These are phyloP conservation scores for Odontomyia ornata DNA, from an alignment of 2,888 invertebrate genomes.

Conservation along the genomic window DNA sequence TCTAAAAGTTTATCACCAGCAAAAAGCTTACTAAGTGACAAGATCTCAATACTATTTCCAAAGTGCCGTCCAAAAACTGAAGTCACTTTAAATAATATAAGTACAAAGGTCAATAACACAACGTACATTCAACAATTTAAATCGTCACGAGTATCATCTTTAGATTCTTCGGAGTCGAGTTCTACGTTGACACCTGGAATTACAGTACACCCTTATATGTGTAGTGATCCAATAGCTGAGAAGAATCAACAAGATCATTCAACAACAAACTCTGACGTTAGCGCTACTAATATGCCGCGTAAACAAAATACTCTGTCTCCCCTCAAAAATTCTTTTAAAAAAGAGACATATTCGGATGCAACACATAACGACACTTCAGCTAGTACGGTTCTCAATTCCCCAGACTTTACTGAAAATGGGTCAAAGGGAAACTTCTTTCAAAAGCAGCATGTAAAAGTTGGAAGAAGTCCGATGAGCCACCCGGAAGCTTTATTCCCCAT, in stretches of 20 bases:
- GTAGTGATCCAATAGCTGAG: conserved; percentile 49
- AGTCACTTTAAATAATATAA: conserved; percentile 65
- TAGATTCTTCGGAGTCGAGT: conserved; percentile 62
- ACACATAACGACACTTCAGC: conserved; percentile 57
- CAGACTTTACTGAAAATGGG: conserved; percentile 56
- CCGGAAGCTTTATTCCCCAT: conserved; percentile 46
- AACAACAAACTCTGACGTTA: conserved; percentile 37
- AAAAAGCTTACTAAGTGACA: conserved; percentile 71
- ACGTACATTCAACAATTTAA: conserved; percentile 54
- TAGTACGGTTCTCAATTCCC: conserved; percentile 59
- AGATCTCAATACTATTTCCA: conserved; percentile 85
- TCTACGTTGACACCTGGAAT: conserved; percentile 63
- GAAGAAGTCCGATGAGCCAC: conserved; percentile 59
- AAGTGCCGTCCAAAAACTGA: conserved; percentile 82
- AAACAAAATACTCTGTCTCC: conserved; percentile 48
- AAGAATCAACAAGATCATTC: conserved; percentile 42
- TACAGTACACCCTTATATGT: conserved; percentile 63
- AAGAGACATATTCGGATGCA: conserved; percentile 59
- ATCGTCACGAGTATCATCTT: conserved; percentile 61
- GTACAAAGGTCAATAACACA: conserved; percentile 9
- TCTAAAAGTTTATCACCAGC: conserved; percentile 60
- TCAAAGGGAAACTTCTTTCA: conserved; percentile 51
- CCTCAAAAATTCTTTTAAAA: conserved; percentile 51
- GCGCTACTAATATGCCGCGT: conserved; percentile 45
- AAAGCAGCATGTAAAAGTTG: conserved; percentile 57